phyloP scores from a whole-genome alignment of 2,797 vertebrate species.

The Moxostoma hubbsi region DNA sequence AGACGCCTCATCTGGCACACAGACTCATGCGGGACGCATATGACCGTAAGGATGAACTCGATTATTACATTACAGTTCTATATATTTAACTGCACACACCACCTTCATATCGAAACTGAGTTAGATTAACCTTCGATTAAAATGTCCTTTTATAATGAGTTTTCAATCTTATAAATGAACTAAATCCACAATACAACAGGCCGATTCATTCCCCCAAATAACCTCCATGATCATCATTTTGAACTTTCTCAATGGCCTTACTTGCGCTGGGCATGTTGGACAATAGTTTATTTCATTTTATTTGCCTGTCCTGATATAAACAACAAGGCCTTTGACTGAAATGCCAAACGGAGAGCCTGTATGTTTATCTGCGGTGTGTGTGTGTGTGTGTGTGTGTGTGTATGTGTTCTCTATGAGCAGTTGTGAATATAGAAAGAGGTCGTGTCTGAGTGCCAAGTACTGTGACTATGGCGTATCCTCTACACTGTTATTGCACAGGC shows the following conservation, averaged over 20 bases:
- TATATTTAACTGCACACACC: neutral
- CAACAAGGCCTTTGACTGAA: slow-evolving; percentile 73
- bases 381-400: neutral
- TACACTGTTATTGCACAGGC: slow-evolving; percentile 65
- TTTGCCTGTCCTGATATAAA: slow-evolving; percentile 72
- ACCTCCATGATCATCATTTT: slow-evolving; percentile 17
- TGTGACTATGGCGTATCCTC: slow-evolving; percentile 69
- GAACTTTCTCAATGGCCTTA: slow-evolving; percentile 35
- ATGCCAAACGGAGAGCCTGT: slow-evolving; percentile 73
- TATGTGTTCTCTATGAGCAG: slow-evolving; percentile 61
- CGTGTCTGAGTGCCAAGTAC: slow-evolving; percentile 76
- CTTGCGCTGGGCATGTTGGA: slow-evolving; percentile 70
- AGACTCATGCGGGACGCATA: neutral
- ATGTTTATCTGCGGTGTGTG: slow-evolving; percentile 68
- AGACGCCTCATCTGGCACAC: slow-evolving; percentile 29
- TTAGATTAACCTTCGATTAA: too few species aligned
- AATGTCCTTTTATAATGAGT: too few species aligned
- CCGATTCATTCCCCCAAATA: slow-evolving; percentile 27
- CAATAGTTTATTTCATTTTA: slow-evolving; percentile 58
- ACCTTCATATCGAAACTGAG: too few species aligned
- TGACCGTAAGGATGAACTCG: slow-evolving; percentile 17
- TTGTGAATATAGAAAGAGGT: slow-evolving; percentile 70
- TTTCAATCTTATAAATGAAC: neutral
- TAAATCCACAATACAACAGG: slow-evolving; percentile 20
- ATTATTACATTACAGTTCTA: neutral